phyloP scores from a whole-genome alignment of 2,113 vertebrate genomes.

The Spea multiplicata region DNA sequence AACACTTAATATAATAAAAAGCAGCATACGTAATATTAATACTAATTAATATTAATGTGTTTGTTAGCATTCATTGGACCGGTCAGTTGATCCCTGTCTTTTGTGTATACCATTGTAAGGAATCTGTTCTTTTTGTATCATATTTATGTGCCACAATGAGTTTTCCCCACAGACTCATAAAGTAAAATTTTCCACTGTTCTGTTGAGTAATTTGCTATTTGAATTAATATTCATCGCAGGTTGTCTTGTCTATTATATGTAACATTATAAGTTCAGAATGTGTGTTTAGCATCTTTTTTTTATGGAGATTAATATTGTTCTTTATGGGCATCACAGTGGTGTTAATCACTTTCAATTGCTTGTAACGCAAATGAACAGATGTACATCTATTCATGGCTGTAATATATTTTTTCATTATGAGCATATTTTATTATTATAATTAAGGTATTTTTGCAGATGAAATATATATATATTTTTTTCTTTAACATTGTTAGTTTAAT shows the following conservation, averaged over 20 bases:
- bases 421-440: background rate
- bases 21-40: no score
- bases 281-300: background rate
- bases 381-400: slow-evolving; percentile 1
- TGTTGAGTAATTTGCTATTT: no score
- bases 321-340: background rate
- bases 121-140: no score
- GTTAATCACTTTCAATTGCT: background rate
- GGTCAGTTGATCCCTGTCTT: no score
- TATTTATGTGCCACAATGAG: no score
- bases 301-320: slow-evolving; percentile 15
- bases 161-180: no score
- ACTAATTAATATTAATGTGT: no score
- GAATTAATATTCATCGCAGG: slow-evolving; percentile 3
- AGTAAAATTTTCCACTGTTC: no score
- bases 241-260: background rate
- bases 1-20: no score
- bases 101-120: no score
- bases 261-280: background rate
- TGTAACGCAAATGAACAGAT: slow-evolving; percentile 8
- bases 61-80: no score
- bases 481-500: background rate
- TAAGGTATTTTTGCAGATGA: background rate
- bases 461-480: background rate
- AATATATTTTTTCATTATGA: background rate